phyloP scores from a whole-genome alignment of 2,113 vertebrate species.

The Numenius arquata region DNA sequence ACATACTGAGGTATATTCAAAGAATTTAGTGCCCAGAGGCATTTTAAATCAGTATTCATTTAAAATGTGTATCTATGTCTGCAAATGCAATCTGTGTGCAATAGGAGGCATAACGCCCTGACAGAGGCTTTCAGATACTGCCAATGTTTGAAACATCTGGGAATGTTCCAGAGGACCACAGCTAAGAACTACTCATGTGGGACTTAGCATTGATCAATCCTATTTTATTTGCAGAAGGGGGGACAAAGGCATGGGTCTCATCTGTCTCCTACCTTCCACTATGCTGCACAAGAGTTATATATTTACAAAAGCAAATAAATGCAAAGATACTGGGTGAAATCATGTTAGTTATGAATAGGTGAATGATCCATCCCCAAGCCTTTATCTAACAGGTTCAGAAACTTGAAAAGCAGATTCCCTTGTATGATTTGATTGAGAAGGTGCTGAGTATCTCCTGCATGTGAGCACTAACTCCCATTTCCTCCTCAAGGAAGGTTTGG shows the following conservation, averaged over 20 bases:
- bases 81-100: not conserved
- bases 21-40: not conserved
- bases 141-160: not conserved
- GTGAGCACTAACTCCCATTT: accelerated
- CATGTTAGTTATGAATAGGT: not conserved
- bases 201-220: not conserved
- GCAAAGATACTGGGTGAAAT: not conserved
- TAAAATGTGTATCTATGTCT: not conserved
- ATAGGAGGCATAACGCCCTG: not conserved
- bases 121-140: not conserved
- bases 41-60: not conserved
- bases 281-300: not conserved
- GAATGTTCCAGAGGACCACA: not conserved
- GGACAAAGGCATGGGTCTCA: not conserved
- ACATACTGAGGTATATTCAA: not conserved
- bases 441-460: not conserved
- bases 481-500: not conserved
- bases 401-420: not conserved
- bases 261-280: not conserved
- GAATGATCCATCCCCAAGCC: not conserved
- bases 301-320: not conserved
- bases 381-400: not conserved
- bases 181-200: not conserved
- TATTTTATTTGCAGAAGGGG: not conserved
- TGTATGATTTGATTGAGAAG: not conserved